Percentiles rank a stretch among this genome's conserved stretches.
Evolutionary conservation across 2,888 invertebrate species (phyloP).

Genomic region (Eupithecia abbreviata): DNA sequence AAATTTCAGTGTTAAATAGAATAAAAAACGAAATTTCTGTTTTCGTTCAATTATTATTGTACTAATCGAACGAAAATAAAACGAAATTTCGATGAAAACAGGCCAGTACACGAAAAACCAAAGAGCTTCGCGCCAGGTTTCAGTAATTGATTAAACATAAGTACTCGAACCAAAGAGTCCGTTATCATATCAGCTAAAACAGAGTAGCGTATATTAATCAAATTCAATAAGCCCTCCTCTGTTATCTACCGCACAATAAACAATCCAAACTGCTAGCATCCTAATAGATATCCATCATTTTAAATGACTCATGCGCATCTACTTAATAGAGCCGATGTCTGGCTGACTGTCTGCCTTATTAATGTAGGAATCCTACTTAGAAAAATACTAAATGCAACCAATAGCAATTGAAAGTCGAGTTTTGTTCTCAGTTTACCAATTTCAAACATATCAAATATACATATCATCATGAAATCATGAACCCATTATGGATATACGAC

Average conservation of each 20-base stretch:
- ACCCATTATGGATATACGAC: no score
- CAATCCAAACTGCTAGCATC: slow-evolving; percentile 30
- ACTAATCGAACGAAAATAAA: no score
- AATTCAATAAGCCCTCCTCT: not conserved
- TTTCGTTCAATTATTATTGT: no score
- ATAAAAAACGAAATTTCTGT: no score
- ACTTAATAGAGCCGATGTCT: not conserved
- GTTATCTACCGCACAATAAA: slow-evolving; percentile 25
- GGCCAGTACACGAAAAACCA: no score
- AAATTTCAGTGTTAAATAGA: no score
- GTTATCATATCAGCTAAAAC: slow-evolving; percentile 1
- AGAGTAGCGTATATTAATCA: slow-evolving; percentile 13
- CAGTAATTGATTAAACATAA: not conserved
- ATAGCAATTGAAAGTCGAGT: not conserved
- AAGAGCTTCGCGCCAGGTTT: no score
- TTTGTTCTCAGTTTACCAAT: not conserved
- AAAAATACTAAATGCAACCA: not conserved
- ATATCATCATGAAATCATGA: no score
- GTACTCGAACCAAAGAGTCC: not conserved
- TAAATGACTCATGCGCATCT: slow-evolving; percentile 19
- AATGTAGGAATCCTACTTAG: not conserved
- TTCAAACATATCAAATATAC: no score
- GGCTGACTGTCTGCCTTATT: not conserved
- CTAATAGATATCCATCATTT: slow-evolving; percentile 35
- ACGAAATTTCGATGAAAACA: no score